phyloP scores from a whole-genome alignment of 2,888 invertebrate genomes.

The Drosophila barbarae region DNA sequence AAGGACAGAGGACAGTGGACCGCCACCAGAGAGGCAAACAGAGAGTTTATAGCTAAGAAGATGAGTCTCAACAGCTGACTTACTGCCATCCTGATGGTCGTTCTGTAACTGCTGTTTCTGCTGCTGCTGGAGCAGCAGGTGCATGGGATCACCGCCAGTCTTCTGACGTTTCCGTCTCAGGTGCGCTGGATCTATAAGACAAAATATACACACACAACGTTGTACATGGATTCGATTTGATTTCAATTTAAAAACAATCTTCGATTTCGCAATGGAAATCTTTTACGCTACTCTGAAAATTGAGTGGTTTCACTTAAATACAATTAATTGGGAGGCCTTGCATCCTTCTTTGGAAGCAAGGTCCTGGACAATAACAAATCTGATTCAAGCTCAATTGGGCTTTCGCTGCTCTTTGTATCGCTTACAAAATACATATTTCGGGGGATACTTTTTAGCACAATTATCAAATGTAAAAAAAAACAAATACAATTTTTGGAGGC shows the following conservation, averaged over 20 bases:
- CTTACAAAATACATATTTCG: conserved; percentile 33
- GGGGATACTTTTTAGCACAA: conserved; percentile 35
- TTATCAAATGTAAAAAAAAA: conserved; percentile 40
- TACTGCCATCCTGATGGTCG: conserved; percentile 78
- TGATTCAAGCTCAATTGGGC: conserved; percentile 2
- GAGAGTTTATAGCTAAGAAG: conserved; percentile 9
- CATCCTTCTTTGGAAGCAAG: neutral
- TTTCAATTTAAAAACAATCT: conserved; percentile 21
- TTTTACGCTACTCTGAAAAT: conserved; percentile 36
- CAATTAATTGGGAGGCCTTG: conserved; percentile 17
- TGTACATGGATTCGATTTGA: conserved; percentile 29
- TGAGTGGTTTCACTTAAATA: conserved; percentile 41
- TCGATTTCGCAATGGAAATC: conserved; percentile 23
- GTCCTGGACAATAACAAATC: conserved; percentile 40
- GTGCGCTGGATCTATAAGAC: conserved; percentile 83
- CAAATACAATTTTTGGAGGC: conserved; percentile 37
- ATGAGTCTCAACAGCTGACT: conserved; percentile 57
- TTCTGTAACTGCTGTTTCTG: conserved; percentile 69
- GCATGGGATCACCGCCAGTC: conserved; percentile 78
- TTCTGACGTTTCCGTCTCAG: conserved; percentile 81
- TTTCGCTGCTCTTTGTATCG: conserved; percentile 16
- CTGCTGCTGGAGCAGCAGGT: conserved; percentile 79
- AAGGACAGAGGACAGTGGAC: conserved; percentile 1
- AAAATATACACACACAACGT: conserved; percentile 39
- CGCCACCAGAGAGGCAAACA: conserved; percentile 21